Evolutionary conservation across 1,140 invertebrate species (phyloP), one percentile per base, ranked within the genome.

Genomic region (Sinonovacula constricta): DNA sequence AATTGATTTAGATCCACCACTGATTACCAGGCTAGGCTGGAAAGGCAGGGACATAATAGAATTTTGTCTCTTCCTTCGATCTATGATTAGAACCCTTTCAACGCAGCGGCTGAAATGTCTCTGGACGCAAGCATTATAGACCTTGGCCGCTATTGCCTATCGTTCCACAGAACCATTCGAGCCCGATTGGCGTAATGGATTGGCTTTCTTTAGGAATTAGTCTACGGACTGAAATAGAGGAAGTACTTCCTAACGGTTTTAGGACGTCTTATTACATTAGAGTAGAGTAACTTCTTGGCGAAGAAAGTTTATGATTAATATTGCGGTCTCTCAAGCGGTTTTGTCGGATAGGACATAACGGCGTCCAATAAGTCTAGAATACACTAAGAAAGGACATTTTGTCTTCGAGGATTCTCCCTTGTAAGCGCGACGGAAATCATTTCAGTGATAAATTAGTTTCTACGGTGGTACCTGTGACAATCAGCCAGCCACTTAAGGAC

Each of bases 1-100:
- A 54, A 74, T 74, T 62, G 70, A 74, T 74, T 74, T 39, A 49
- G 39, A 63, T 74, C 70, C 57, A 22, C 33, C 39, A 18, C 33
- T 74, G 70, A 74, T 74, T 74, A 74, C 57, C 45, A 62, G 51
- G 36, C 26, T 36, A 63, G 36, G 54, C 62, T 63, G 14, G 70
- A 59, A 74, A n/a, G 59, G 33, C 31, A 59, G n/a, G 59, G 34
- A 59, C 51, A 56, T 56, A 39, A 59, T 70, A 56, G 49, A 70
- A 70, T 70, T 70, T 70, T 56, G 68, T 70, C 56, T 14, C 5
- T 51, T 45, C 53, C 54, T 70, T 70, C 56, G 45, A 51, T 70
- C 54, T 59, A 12, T 59, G 68, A 70, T 70, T 70, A 56, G 68
- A 59, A 70, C 45, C 14, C 54, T 56, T 70, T 70, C 68, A 36